Evolutionary conservation across 2,888 invertebrate species (phyloP).

Genomic region (Leptinotarsa tumamoca): DNA sequence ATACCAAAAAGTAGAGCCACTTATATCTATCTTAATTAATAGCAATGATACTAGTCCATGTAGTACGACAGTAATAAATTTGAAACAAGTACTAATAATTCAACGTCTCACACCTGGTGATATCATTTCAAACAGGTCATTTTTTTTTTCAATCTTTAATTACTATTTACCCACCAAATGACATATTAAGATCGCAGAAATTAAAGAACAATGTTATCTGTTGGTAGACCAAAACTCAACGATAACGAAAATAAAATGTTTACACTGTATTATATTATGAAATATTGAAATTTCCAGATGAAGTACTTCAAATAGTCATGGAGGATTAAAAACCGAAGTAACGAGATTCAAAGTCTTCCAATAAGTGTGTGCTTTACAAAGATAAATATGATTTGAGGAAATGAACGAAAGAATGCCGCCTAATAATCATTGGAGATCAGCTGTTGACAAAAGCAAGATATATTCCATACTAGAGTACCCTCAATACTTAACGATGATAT

Average conservation of each 20-base stretch:
- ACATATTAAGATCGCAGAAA: conserved; percentile 11
- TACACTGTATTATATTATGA: conserved; percentile 1
- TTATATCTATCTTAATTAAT: background rate
- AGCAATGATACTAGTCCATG: background rate
- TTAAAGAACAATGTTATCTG: conserved; percentile 37
- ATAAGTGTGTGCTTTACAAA: too few relatives aligned
- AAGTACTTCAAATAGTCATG: background rate
- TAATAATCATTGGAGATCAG: too few relatives aligned
- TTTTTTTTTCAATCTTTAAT: background rate
- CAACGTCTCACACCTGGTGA: background rate
- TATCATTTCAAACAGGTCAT: conserved; percentile 4
- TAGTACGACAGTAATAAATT: background rate
- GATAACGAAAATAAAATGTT: conserved; percentile 22
- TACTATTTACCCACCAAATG: background rate
- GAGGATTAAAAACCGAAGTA: background rate
- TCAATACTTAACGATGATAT: background rate
- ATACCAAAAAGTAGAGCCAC: too few relatives aligned
- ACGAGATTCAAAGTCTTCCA: too few relatives aligned
- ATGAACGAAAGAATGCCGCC: background rate
- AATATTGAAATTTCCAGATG: conserved; percentile 1
- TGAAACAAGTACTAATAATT: background rate
- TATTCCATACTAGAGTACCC: too few relatives aligned
- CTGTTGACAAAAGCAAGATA: too few relatives aligned
- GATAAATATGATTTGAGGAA: background rate
- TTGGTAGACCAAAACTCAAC: conserved; percentile 18